These are phyloP conservation scores for Pecten maximus DNA, from an alignment of 2,888 invertebrate species.

Conservation along the genomic window DNA sequence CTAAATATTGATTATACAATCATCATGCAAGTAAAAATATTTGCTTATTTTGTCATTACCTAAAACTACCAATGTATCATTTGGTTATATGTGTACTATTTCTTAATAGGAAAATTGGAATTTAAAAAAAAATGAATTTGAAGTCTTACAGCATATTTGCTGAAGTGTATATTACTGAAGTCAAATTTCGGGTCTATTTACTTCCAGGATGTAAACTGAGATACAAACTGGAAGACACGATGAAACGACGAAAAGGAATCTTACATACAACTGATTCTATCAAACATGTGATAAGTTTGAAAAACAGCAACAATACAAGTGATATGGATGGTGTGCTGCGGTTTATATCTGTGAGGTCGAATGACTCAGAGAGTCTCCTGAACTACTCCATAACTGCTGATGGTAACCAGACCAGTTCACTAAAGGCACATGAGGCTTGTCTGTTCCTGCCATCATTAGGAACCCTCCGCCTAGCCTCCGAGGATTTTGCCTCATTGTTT, in stretches of 20 bases:
- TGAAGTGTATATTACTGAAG: neutral
- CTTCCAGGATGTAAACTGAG: neutral
- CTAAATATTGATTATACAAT: too few relatives aligned
- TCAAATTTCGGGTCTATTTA: neutral
- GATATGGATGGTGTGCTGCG: neutral
- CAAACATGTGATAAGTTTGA: neutral
- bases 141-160: neutral
- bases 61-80: too few relatives aligned
- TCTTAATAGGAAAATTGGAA: too few relatives aligned
- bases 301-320: neutral
- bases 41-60: too few relatives aligned
- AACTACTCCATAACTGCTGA: neutral
- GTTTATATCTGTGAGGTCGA: neutral
- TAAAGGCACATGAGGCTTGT: conserved; percentile 50
- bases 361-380: neutral
- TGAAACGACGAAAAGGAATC: neutral
- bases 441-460: conserved; percentile 63
- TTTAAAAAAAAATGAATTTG: too few relatives aligned
- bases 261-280: neutral
- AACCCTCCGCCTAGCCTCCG: conserved; percentile 57
- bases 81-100: too few relatives aligned
- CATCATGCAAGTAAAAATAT: too few relatives aligned
- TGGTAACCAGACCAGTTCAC: neutral
- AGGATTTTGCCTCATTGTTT: conserved; percentile 64
- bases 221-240: neutral